A percentile compares a stretch with the other conserved stretches of the same genome.
These are phyloP conservation scores for Bradypodion ventrale DNA, from an alignment of 2,797 vertebrate species.

Conservation along the genomic window DNA sequence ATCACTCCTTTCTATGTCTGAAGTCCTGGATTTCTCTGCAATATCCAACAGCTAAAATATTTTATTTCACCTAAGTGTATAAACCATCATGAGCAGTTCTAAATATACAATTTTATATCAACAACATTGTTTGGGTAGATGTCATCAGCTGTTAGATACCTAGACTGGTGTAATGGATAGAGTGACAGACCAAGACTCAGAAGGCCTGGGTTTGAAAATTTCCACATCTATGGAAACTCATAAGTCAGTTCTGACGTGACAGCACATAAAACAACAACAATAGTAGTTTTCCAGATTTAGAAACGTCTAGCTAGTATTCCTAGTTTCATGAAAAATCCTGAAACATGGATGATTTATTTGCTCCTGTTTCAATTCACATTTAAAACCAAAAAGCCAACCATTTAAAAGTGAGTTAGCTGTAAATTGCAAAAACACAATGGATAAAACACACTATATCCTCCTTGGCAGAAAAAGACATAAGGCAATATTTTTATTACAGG, in stretches of 20 bases:
- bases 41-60: background rate
- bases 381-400: too few relatives aligned
- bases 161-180: too few relatives aligned
- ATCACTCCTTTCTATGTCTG: background rate
- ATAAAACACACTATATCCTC: too few relatives aligned
- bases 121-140: background rate
- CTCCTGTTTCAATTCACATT: too few relatives aligned
- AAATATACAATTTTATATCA: slow-evolving; percentile 4
- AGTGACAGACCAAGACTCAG: too few relatives aligned
- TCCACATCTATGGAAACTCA: too few relatives aligned
- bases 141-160: background rate
- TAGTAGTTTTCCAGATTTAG: background rate
- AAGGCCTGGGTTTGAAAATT: too few relatives aligned
- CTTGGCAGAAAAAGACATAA: too few relatives aligned
- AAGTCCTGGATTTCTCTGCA: background rate
- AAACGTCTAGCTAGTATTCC: background rate
- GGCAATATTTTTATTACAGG: too few relatives aligned
- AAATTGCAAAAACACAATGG: too few relatives aligned
- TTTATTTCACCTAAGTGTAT: slow-evolving; percentile 25
- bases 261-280: background rate
- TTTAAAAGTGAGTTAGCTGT: too few relatives aligned
- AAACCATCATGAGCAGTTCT: slow-evolving; percentile 40
- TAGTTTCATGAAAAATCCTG: background rate
- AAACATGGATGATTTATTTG: too few relatives aligned
- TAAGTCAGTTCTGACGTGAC: background rate